Percentiles rank a stretch among this genome's conserved stretches.
Conservation (phyloP, 2,888 invertebrate genomes). For the Adelognathus sp. region DNA sequence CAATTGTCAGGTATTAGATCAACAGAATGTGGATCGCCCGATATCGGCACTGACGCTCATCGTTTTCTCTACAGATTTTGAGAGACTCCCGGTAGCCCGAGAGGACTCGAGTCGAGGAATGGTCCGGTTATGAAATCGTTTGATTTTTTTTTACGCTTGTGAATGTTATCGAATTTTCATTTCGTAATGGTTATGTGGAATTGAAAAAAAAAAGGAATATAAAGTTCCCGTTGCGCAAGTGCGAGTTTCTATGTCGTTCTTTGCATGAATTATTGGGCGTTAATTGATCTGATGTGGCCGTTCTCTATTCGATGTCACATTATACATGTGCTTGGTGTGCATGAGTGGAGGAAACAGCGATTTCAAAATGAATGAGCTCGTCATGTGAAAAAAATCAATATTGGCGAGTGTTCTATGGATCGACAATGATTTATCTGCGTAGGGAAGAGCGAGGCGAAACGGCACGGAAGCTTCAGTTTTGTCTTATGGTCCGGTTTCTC, state of each 20-base stretch:
- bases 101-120: background rate
- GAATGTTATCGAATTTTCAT: background rate
- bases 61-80: background rate
- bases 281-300: too few species aligned
- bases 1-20: constrained; percentile 54
- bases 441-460: too few species aligned
- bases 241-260: background rate
- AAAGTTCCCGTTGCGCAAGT: background rate
- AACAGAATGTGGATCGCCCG: background rate
- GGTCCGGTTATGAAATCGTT: background rate
- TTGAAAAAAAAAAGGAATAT: background rate
- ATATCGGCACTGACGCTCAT: background rate
- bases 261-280: background rate
- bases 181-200: background rate
- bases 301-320: too few species aligned
- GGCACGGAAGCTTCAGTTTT: too few species aligned
- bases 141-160: background rate
- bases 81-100: background rate
- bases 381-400: too few species aligned
- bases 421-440: too few species aligned
- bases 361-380: too few species aligned
- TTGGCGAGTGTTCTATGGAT: too few species aligned
- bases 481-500: too few species aligned
- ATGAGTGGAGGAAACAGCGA: too few species aligned
- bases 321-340: too few species aligned